Conservation (phyloP, 2,113 vertebrate species). For the Upupa epops region DNA sequence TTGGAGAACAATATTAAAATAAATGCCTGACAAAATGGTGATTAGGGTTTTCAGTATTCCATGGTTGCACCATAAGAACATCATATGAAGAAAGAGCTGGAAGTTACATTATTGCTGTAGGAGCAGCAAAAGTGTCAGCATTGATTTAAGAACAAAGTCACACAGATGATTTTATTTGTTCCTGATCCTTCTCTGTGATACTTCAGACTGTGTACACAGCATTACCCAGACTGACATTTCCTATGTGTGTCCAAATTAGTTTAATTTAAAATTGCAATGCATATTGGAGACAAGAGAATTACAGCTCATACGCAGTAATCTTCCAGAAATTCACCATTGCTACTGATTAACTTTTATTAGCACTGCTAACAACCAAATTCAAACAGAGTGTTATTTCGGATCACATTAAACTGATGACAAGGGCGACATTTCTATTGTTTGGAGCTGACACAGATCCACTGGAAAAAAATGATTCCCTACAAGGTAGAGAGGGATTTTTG, state of each 20-base stretch:
- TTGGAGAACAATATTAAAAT: slow-evolving; percentile 36
- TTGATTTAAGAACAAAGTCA: slow-evolving; percentile 62
- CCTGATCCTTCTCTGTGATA: slow-evolving; percentile 51
- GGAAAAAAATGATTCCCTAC: slow-evolving; percentile 48
- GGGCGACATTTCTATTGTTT: slow-evolving; percentile 54
- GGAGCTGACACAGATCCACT: slow-evolving; percentile 56
- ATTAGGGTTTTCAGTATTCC: slow-evolving; percentile 11
- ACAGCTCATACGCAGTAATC: slow-evolving; percentile 30
- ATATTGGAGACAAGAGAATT: slow-evolving; percentile 67
- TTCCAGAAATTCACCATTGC: slow-evolving; percentile 60
- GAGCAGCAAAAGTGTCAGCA: slow-evolving; percentile 59
- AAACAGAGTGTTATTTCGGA: slow-evolving; percentile 58
- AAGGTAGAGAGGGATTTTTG: slow-evolving; percentile 46
- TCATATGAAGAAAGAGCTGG: background rate
- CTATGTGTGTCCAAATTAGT: slow-evolving; percentile 59
- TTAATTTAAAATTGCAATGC: slow-evolving; percentile 68
- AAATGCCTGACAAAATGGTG: slow-evolving; percentile 37
- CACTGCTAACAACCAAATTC: slow-evolving; percentile 50
- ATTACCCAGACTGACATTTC: slow-evolving; percentile 60
- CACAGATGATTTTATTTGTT: slow-evolving; percentile 49
- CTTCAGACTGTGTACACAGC: slow-evolving; percentile 53
- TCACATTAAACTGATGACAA: slow-evolving; percentile 48
- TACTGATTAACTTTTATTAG: slow-evolving; percentile 71
- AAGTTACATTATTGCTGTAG: slow-evolving; percentile 36
- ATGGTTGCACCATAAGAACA: background rate